Base-by-base conservation (phyloP, 2,797 vertebrate genomes). In the Poeciliopsis gracilis region DNA sequence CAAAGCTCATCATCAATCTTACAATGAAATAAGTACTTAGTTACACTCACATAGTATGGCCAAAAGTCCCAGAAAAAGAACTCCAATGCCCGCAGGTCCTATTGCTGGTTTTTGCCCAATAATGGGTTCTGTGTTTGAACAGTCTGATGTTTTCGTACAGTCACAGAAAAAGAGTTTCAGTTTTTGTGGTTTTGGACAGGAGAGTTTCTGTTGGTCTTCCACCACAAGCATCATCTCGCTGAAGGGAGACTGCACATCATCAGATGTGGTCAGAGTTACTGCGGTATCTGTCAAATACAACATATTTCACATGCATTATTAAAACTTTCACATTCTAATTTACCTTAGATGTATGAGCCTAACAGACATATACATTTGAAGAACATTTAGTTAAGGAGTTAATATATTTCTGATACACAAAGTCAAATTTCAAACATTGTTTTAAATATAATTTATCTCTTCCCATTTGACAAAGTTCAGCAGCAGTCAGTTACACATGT, bases 41-140 rank as follows among this genome's bases (percentile, higher is more conserved):
- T 76, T 10, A 73, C 55, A 93, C 96, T 95, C 85, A 96, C 96
- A 49, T 2, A 95, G 87, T n/a, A 96, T 73, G n/a, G 94, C 10
- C 47, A 96, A 88, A 23, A 94, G 78, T 5, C 95, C 95, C 30
- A 96, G 84, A 1, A 95, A 41, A 5, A 96, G 79, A 28, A 96
- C 80, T 41, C 93, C 94, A 1, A 96, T 92, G 77, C 77, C 95
- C 1, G 86, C 90, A 20, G 91, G 36, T 51, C 96, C 95, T 0
- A 96, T 78, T 25, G 0, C 18, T 0, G 81, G 0, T 6, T 12
- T 10, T 73, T 73, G 87, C 0, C 0, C 23, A 5, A 0, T 77
- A 0, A 0, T 0, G 4, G 0, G 0, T 1, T 0, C 25, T 71
- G 15, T 0, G 33, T 7, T 3, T 15, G n/a, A 77, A 72, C 94